Base-by-base conservation (phyloP, 2,113 vertebrate species). In the Climacteris rufus region DNA sequence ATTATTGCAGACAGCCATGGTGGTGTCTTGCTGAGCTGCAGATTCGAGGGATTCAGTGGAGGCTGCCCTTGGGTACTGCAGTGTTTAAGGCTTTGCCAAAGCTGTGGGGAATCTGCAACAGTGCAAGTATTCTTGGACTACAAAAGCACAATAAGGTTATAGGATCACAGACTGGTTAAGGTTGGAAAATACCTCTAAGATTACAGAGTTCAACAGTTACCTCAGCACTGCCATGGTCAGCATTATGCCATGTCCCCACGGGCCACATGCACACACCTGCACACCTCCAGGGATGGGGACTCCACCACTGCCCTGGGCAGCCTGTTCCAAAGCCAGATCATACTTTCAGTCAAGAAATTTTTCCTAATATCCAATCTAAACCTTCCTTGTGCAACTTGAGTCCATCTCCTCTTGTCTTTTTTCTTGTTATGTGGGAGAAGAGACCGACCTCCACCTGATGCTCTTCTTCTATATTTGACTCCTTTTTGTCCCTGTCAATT, bases 401-500 rank as follows among this genome's bases (percentile, higher is more conserved):
- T 39, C 45, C 61, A 53, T 61, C 28, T 76, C 47, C 22, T 63
- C 63, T 37, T 33, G 35, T 39, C 21, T 63, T 42, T 15, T 16
- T 69, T 25, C 31, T 35, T 83, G 31, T 20, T 56, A 27, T 3
- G 35, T 49, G 47, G 18, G 21, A 69, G 56, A 49, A 69, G 25
- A 63, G 22, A 77, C 56, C 5, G 0, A 83, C 63, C 56, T 53
- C 79, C 56, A 61, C 49, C 79, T 56, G 47, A 61, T 39, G 54
- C 9, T 21, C 4, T 7, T 76, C 39, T 83, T 65, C 50, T 61
- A 35, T 16, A 22, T 59, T 83, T 77, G 30, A 66, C 47, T 77
- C 64, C 30, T 54, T 94, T 97, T 90, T 80, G n/a, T 92, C 83
- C 30, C 83, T 85, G 35, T 63, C 64, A 71, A 52, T n/a, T 75